Conservation (phyloP, 1,140 invertebrate species). For the Aleiodes sp. region DNA sequence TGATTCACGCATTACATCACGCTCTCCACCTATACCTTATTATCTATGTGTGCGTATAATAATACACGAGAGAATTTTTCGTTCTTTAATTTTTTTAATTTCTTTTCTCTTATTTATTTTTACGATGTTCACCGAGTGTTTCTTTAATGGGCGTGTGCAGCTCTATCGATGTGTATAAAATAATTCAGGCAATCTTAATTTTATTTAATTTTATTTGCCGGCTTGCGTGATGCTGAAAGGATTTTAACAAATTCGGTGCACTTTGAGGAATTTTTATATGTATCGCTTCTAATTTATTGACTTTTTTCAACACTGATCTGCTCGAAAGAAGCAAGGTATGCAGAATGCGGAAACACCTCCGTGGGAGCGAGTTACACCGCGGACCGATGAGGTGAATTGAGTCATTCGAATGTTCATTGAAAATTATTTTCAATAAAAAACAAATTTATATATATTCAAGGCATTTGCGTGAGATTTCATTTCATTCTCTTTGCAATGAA, state of each 20-base stretch:
- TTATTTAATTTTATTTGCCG: background rate
- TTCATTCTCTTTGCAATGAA: too few species aligned
- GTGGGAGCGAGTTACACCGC: slow-evolving; percentile 39
- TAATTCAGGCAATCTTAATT: background rate
- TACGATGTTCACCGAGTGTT: too few species aligned
- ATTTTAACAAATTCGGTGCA: background rate
- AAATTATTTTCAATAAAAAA: background rate
- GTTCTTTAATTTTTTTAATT: background rate
- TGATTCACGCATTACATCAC: slow-evolving; percentile 21
- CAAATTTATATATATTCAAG: too few species aligned
- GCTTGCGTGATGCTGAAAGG: background rate
- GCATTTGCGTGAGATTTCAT: background rate
- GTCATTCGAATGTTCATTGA: slow-evolving; percentile 13
- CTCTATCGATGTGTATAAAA: background rate
- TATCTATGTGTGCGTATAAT: background rate
- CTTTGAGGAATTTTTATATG: background rate
- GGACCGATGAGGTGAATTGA: slow-evolving; percentile 8
- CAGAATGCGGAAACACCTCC: slow-evolving; percentile 51
- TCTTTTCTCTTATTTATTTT: background rate
- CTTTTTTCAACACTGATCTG: slow-evolving; percentile 2
- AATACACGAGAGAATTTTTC: slow-evolving; percentile 1
- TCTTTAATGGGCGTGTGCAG: slow-evolving; percentile 9
- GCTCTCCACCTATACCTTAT: slow-evolving; percentile 5
- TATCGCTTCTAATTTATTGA: too few species aligned
- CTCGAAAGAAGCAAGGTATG: slow-evolving; percentile 40